phyloP scores from a whole-genome alignment of 2,797 vertebrate species.

The Oreochromis mossambicus region DNA sequence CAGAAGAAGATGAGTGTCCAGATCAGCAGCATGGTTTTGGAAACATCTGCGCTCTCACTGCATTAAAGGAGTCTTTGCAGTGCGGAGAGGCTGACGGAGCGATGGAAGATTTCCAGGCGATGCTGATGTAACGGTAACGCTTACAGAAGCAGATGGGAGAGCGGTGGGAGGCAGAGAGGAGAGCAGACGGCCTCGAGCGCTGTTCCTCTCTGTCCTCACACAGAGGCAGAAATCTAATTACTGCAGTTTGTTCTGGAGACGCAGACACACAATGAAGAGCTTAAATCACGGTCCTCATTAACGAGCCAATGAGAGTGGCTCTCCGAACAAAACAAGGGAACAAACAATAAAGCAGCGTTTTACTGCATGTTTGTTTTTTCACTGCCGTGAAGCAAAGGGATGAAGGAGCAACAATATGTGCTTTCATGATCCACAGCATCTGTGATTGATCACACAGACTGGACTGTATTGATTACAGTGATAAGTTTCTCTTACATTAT shows the following conservation, averaged over 20 bases:
- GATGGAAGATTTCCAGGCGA: not conserved
- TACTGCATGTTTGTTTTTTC: not conserved
- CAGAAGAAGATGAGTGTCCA: not conserved
- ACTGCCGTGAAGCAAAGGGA: not conserved
- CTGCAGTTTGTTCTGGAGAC: conserved; percentile 19
- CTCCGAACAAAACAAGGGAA: not conserved
- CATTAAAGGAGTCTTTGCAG: not conserved
- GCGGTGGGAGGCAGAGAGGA: not conserved
- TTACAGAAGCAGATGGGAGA: not conserved
- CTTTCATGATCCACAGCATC: not conserved
- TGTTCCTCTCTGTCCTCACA: not conserved
- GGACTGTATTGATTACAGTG: not conserved
- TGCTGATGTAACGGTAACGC: not conserved
- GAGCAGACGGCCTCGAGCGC: not conserved
- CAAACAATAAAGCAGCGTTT: not conserved
- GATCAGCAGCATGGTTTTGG: not conserved
- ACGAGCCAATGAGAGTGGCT: not conserved
- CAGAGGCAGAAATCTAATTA: conserved; percentile 19
- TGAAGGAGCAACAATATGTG: not conserved
- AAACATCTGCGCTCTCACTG: not conserved
- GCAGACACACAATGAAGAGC: conserved; percentile 3
- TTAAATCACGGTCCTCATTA: conserved; percentile 12
- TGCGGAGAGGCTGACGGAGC: not conserved
- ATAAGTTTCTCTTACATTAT: not conserved
- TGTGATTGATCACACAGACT: not conserved